Conservation (phyloP, 2,113 vertebrate species). For the Pluvianellus socialis region DNA sequence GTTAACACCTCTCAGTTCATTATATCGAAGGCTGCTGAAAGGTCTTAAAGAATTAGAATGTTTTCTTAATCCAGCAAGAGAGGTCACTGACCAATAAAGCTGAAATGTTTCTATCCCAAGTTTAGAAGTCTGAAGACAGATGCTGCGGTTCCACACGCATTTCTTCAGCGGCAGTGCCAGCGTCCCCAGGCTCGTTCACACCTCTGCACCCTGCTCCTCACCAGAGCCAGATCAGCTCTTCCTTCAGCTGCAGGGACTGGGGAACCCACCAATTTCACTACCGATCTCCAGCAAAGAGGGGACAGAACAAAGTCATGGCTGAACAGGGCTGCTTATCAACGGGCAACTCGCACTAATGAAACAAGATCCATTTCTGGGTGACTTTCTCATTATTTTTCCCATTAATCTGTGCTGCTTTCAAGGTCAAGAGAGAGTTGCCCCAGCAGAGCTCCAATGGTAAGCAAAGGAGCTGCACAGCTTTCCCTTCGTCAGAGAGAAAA, state of each 20-base stretch:
- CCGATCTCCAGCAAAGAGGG: background rate
- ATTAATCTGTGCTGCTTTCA: background rate
- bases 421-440: background rate
- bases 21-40: background rate
- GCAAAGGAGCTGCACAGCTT: background rate
- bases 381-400: background rate
- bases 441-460: background rate
- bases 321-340: background rate
- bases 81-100: background rate
- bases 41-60: background rate
- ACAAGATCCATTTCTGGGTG: rapidly evolving
- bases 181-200: background rate
- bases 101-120: background rate
- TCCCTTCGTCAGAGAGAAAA: background rate
- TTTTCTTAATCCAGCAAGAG: background rate
- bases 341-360: background rate
- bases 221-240: background rate
- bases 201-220: rapidly evolving
- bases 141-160: background rate
- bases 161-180: background rate
- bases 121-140: background rate
- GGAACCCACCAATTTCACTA: background rate
- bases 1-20: background rate
- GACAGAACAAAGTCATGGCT: background rate
- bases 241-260: background rate